Conservation (phyloP, 2,888 invertebrate species). For the Ichneumoninae sp. region DNA sequence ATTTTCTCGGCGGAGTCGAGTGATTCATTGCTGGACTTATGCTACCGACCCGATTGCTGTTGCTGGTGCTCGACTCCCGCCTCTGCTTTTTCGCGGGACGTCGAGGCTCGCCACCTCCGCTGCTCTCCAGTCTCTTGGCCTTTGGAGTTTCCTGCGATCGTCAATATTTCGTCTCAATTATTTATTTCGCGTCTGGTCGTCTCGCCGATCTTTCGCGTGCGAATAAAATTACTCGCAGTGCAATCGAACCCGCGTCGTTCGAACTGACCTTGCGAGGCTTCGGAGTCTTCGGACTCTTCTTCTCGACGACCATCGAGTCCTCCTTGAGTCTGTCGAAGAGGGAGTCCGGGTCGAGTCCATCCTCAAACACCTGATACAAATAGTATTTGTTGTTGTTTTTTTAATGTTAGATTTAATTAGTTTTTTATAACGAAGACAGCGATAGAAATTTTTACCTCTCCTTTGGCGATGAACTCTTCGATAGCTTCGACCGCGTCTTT, state of each 20-base stretch:
- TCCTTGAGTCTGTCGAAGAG: constrained; percentile 91
- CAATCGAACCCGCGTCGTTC: neutral
- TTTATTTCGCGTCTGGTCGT: neutral
- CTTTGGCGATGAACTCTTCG: constrained; percentile 91
- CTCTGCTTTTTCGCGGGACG: constrained; percentile 82
- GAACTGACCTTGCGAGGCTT: constrained; percentile 84
- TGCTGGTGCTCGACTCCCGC: constrained; percentile 84
- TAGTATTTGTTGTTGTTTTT: neutral
- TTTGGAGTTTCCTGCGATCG: constrained; percentile 81
- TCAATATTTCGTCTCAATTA: neutral
- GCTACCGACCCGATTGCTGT: constrained; percentile 84
- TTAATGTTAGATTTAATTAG: neutral
- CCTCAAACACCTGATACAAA: constrained; percentile 84
- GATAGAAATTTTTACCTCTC: constrained; percentile 86
- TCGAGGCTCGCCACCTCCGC: constrained; percentile 73
- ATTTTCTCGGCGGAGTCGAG: constrained; percentile 86
- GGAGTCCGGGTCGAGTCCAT: constrained; percentile 88
- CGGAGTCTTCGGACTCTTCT: constrained; percentile 82
- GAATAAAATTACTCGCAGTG: neutral
- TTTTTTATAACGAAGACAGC: neutral
- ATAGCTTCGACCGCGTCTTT: constrained; percentile 93
- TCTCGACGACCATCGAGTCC: constrained; percentile 84
- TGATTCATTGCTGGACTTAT: constrained; percentile 84
- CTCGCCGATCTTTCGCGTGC: neutral
- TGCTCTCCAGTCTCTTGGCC: constrained; percentile 79